Evolutionary conservation across 2,888 invertebrate genomes (phyloP).

Genomic region (Drymonia ruficornis): DNA sequence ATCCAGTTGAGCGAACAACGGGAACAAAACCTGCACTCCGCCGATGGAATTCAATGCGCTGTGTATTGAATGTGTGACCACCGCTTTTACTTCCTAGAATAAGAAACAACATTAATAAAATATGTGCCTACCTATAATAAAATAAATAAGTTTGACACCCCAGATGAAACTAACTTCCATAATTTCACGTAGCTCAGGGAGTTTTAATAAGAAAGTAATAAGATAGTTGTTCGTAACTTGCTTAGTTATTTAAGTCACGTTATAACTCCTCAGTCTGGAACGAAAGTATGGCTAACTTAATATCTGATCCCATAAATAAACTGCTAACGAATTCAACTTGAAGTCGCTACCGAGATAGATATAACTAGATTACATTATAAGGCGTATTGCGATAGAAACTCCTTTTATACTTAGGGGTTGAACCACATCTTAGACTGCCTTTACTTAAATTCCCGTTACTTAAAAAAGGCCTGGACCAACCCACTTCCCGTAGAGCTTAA

Average conservation of each 20-base stretch:
- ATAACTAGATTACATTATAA: too few species aligned
- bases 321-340: too few species aligned
- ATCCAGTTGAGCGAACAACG: conserved; percentile 98
- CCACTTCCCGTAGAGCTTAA: too few species aligned
- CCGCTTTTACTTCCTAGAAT: conserved; percentile 97
- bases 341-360: too few species aligned
- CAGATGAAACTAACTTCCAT: conserved; percentile 11
- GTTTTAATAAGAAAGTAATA: conserved; percentile 21
- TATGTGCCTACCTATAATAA: neutral
- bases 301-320: neutral
- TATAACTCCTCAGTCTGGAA: neutral
- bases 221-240: conserved; percentile 9
- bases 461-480: too few species aligned
- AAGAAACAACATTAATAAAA: conserved; percentile 5
- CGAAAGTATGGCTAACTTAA: neutral
- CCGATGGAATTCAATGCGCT: conserved; percentile 99
- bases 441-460: too few species aligned
- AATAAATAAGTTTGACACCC: neutral
- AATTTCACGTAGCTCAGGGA: conserved; percentile 9
- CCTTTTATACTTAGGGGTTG: too few species aligned
- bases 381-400: too few species aligned
- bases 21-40: conserved; percentile 98
- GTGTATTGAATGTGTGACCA: conserved; percentile 99
- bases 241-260: neutral
- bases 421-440: too few species aligned